Percentiles rank a stretch among this genome's conserved stretches.
Evolutionary conservation across 2,888 invertebrate genomes (phyloP).

Genomic region (Chrysodeixis includens): DNA sequence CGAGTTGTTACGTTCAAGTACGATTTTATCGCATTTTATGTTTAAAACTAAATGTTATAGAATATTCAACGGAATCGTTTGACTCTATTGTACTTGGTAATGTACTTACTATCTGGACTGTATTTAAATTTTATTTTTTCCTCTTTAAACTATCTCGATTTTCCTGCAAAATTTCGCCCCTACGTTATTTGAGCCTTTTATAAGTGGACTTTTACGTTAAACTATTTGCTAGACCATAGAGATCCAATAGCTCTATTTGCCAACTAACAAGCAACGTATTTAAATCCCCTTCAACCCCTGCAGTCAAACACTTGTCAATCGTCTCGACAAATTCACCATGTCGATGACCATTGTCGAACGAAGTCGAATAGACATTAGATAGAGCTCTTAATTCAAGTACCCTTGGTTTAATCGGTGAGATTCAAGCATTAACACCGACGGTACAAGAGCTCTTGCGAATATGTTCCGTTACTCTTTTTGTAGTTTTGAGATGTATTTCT

Average conservation of each 20-base stretch:
- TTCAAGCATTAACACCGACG: slow-evolving; percentile 65
- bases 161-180: no score
- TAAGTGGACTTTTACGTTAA: no score
- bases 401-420: slow-evolving; percentile 69
- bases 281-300: slow-evolving; percentile 5
- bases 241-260: background rate
- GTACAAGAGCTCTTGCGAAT: slow-evolving; percentile 72
- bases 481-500: slow-evolving; percentile 32
- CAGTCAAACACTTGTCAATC: slow-evolving; percentile 40
- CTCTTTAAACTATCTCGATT: background rate
- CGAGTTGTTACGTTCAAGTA: slow-evolving; percentile 61
- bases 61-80: slow-evolving; percentile 50
- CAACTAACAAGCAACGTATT: slow-evolving; percentile 5
- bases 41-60: slow-evolving; percentile 47
- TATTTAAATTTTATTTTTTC: background rate
- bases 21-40: slow-evolving; percentile 60
- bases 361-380: slow-evolving; percentile 45
- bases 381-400: slow-evolving; percentile 59
- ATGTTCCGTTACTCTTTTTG: slow-evolving; percentile 75
- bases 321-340: slow-evolving; percentile 39
- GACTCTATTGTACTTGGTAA: slow-evolving; percentile 34
- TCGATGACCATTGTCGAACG: slow-evolving; percentile 24
- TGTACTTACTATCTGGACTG: slow-evolving; percentile 1
- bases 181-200: no score
- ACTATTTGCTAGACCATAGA: no score